Evolutionary conservation across 2,888 invertebrate species (phyloP), one percentile per base, ranked within the genome.

Genomic region (Priocnemis perturbator): DNA sequence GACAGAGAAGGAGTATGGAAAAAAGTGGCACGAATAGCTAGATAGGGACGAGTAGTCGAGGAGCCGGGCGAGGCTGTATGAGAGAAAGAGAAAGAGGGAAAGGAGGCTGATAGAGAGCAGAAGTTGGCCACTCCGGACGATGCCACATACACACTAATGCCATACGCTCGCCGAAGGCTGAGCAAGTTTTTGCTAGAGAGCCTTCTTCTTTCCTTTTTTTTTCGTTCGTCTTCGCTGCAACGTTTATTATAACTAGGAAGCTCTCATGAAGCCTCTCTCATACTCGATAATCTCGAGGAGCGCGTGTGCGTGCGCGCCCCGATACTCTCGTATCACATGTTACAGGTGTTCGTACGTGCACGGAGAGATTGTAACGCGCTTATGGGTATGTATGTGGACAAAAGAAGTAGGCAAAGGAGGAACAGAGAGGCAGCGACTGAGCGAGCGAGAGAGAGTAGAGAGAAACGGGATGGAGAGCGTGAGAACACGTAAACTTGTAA

Each of bases 221-320:
- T 60, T 62, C 48, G 37, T 11, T n/a, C 30, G n/a, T 59, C 62
- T 62, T 37, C 66, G 71, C 71, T 50, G 66, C 66, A 62, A 47
- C 77, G 77, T 83, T 83, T 83, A 81, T 83, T 83, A 83, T 79
- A 82, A 83, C 83, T 87, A 86, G 86, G 86, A 87, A 87, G 86
- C 81, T 74, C 37, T 37, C 75, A 66, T 62, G 76, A 76, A 77
- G 77, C 76, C 69, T 70, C 66, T 69, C 63, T 70, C 48, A 66
- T 21, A 19, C 55, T 44, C 45, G 58, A 63, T 67, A 67, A 73
- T 73, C 65, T 67, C 73, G 57, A 55, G 58, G 60, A 67, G 67
- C 60, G 17, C 5, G 3, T 56, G 66, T 58, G 66, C 65, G 70
- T 37, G 14, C 37, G 37, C 7, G 37, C 37, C 14, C 37, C 1